Conservation (phyloP, 2,888 invertebrate genomes). For the Drosophila ezoana region DNA sequence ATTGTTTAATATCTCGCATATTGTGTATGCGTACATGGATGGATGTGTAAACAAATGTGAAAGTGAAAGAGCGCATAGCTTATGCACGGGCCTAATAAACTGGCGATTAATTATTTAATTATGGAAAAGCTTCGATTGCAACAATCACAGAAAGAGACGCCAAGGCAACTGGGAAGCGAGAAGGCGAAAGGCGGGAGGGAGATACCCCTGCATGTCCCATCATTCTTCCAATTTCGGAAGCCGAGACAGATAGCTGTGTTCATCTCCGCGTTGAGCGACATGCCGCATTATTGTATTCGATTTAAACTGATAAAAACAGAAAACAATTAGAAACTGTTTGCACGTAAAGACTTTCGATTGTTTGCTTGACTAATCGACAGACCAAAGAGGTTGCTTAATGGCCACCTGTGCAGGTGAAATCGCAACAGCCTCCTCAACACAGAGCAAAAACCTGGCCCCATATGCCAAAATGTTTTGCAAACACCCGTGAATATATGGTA, state of each 20-base stretch:
- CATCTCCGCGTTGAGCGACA: background rate
- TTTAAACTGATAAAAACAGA: slow-evolving; percentile 2
- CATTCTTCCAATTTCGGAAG: slow-evolving; percentile 25
- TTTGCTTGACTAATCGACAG: slow-evolving; percentile 12
- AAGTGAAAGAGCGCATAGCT: slow-evolving; percentile 62
- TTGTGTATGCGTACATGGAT: slow-evolving; percentile 15
- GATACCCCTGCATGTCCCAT: background rate
- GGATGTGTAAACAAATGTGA: slow-evolving; percentile 53
- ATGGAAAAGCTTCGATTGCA: slow-evolving; percentile 60
- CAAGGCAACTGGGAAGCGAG: background rate
- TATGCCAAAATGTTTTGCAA: no score
- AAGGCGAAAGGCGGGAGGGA: background rate
- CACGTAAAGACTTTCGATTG: slow-evolving; percentile 55
- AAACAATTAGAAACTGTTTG: slow-evolving; percentile 39
- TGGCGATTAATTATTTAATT: slow-evolving; percentile 69
- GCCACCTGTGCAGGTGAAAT: slow-evolving; percentile 33
- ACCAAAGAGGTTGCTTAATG: slow-evolving; percentile 18
- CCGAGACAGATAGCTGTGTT: background rate
- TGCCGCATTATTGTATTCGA: slow-evolving; percentile 12
- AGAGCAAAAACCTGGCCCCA: background rate
- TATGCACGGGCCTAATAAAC: slow-evolving; percentile 60
- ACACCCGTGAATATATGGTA: background rate
- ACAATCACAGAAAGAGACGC: slow-evolving; percentile 19
- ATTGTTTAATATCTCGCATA: slow-evolving; percentile 65
- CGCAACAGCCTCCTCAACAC: slow-evolving; percentile 14